Evolutionary conservation across 2,888 invertebrate genomes (phyloP), one percentile per base, ranked within the genome.

Genomic region (Limenitis camilla): DNA sequence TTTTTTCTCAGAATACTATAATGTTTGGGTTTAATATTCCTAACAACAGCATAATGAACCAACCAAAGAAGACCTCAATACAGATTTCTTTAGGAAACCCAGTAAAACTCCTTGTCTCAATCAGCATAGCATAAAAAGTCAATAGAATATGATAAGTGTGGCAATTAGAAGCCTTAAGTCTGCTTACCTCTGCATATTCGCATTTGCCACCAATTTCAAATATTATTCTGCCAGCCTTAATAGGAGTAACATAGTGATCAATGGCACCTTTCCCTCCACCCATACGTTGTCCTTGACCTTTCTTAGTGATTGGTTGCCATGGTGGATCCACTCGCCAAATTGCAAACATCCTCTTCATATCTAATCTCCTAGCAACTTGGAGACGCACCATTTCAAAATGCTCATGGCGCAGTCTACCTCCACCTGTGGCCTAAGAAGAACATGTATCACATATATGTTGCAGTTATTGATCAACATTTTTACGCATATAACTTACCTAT

Each of bases 201-300:
- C 96, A 92, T 72, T 92, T 90, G 33, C 99, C 99, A 29, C 94
- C 98, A 43, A 99, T 78, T 90, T 99, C 99, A 0, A 99, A 59
- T 55, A 99, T 95, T 27, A 99, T 91, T 65, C 99, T 90, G 40
- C 95, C 96, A 31, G 94, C 90, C 87, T 94, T 96, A 4, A 99
- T 79, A 0, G 99, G 99, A 1, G 97, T 96, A 0, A 94, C 96
- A 76, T 98, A 99, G 78, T 97, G 96, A 72, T 98, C 94, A 53
- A 99, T 97, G 0, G 92, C 88, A 6, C 96, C 97, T 89, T 99
- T 99, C 9, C 99, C 99, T 60, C 97, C 97, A 6, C 99, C 99
- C 95, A 98, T 96, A 65, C 96, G 89, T 61, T 93, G 92, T 0
- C 98, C 98, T 75, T 93, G 93, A 0, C 96, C 94, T 75, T 95